Base-by-base conservation (phyloP, 30 jellyfish, hydroid and myxozoan species). In the Aurelia sp. region DNA sequence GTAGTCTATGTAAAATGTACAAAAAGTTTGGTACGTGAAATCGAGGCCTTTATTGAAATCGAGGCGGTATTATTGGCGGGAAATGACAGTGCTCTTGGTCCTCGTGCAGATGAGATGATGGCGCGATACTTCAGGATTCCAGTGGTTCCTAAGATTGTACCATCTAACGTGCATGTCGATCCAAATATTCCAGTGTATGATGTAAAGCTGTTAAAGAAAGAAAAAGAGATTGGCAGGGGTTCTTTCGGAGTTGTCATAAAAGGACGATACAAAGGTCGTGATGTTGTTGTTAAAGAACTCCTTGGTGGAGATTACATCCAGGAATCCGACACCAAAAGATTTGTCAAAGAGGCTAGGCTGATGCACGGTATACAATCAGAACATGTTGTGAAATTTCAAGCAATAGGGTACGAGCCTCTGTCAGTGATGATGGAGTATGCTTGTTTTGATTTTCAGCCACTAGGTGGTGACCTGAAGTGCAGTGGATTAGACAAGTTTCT, bases 351-450 rank as follows among this genome's bases (percentile, higher is more conserved):
- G 27, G 68, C 68, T 4, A 58, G 8, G 68, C 3, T 58, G 27
- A 58, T 58, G 68, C 21, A 58, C 8, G 68, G 27, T 58, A 16
- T 58, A 58, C 21, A 58, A 8, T 58, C 68, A 5, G 27, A 18
- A 58, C 3, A 58, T 20, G 27, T 58, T 20, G 68, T 58, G 68
- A 20, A 58, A 20, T 58, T 58, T 20, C 68, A 58, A 16, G 68
- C 68, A 58, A 58, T 58, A 58, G 27, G 68, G 4, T 58, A 58
- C 68, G 8, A 58, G n/a, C n/a, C n/a, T n/a, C n/a, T n/a, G n/a
- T n/a, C n/a, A n/a, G n/a, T 58, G 68, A 58, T 58, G 68, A 58
- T 58, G 68, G 68, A 58, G 27, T 58, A 58, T 20, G 68, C 68
- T 20, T 58, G 68, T 58, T 58, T 58, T 58, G 68, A 58, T 7